A percentile compares a stretch with the other conserved stretches of the same genome.
Evolutionary conservation across 92 coral and sea anemone species (phyloP).

Genomic region (Pocillopora grandis): DNA sequence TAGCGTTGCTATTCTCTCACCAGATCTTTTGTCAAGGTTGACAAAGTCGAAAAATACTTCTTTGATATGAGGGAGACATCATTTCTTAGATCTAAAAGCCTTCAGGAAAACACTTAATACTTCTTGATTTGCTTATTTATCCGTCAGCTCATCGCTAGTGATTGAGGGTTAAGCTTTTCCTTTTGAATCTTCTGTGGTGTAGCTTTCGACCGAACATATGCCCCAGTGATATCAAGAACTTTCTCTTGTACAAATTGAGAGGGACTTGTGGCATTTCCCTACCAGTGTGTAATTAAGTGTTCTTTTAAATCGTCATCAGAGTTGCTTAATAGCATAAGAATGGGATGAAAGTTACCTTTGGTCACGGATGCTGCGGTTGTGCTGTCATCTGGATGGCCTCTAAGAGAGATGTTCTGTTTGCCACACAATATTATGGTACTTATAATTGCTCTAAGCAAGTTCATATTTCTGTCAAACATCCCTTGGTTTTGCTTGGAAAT

Average conservation of each 20-base stretch:
- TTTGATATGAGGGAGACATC: slow-evolving; percentile 29
- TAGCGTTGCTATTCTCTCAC: slow-evolving; percentile 24
- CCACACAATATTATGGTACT: slow-evolving; percentile 36
- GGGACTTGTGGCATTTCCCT: slow-evolving; percentile 19
- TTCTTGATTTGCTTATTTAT: slow-evolving; percentile 39
- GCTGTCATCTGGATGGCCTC: slow-evolving; percentile 32
- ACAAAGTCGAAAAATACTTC: slow-evolving; percentile 29
- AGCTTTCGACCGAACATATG: slow-evolving; percentile 18
- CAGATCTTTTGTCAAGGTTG: slow-evolving; percentile 22
- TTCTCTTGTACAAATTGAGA: slow-evolving; percentile 34
- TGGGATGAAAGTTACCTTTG: slow-evolving; percentile 42
- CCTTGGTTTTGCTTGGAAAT: slow-evolving; percentile 15
- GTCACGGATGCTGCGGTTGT: slow-evolving; percentile 15
- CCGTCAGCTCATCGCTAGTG: slow-evolving; percentile 43
- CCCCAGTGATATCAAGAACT: slow-evolving; percentile 25
- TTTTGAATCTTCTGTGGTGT: slow-evolving; percentile 21
- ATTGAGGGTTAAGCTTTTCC: slow-evolving; percentile 22
- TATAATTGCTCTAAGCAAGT: slow-evolving; percentile 24
- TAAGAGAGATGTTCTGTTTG: slow-evolving; percentile 26
- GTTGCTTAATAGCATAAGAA: slow-evolving; percentile 16
- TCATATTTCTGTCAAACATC: slow-evolving; percentile 26
- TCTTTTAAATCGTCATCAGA: slow-evolving; percentile 19
- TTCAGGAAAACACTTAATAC: slow-evolving; percentile 22
- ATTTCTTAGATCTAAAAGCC: slow-evolving; percentile 29
- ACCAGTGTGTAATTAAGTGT: slow-evolving; percentile 15